These are phyloP conservation scores for Listronotus oregonensis DNA, from an alignment of 1,140 invertebrate species.

Conservation along the genomic window DNA sequence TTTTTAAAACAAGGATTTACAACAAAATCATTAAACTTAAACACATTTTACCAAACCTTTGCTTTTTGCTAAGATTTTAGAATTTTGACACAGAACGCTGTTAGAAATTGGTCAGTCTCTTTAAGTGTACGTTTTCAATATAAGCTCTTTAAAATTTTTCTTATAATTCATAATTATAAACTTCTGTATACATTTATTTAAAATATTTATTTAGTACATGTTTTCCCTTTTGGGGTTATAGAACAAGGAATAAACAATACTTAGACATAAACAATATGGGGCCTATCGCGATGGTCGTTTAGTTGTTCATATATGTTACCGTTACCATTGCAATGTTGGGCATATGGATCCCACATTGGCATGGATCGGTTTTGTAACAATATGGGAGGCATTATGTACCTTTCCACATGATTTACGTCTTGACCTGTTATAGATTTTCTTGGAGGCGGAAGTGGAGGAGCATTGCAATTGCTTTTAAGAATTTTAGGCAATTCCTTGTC, in stretches of 20 bases:
- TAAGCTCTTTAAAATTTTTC: not conserved
- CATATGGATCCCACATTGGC: constrained; percentile 64
- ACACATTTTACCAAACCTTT: too few relatives aligned
- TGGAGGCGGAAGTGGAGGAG: constrained; percentile 30
- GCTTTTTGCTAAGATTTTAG: too few relatives aligned
- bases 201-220: not conserved
- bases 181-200: too few relatives aligned
- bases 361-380: constrained; percentile 61
- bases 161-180: too few relatives aligned
- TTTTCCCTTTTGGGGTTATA: not conserved
- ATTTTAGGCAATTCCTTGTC: constrained; percentile 24
- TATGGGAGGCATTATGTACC: constrained; percentile 63
- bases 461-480: constrained; percentile 30
- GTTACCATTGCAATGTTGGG: constrained; percentile 59
- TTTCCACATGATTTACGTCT: constrained; percentile 57
- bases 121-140: not conserved
- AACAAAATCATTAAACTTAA: too few relatives aligned
- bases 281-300: constrained; percentile 63
- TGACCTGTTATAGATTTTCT: constrained; percentile 38
- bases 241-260: constrained; percentile 14
- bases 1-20: too few relatives aligned
- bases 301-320: constrained; percentile 65
- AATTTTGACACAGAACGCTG: too few relatives aligned
- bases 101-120: not conserved
- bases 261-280: constrained; percentile 69